Evolutionary conservation across 2,888 invertebrate genomes (phyloP), one percentile per base, ranked within the genome.

Genomic region (Oeneis ivallda): DNA sequence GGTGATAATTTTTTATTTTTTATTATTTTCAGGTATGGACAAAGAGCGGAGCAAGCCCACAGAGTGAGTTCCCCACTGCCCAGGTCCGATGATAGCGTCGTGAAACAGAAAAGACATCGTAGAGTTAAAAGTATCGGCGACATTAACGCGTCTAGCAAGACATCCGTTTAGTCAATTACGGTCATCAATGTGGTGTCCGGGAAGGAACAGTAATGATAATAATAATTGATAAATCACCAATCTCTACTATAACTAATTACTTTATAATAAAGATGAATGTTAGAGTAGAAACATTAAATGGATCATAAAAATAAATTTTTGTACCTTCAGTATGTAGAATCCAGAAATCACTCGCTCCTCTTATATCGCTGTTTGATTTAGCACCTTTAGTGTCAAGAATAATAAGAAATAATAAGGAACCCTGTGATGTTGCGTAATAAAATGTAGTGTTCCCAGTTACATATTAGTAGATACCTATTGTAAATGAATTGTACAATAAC

Each of bases 81-180:
- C 0, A 89, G 92, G 74, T 86, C 92, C 0, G 92, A 91, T 59
- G 92, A 93, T 60, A 83, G 86, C 13, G 76, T 82, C 6, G 74
- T 90, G 37, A 90, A 89, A 70, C 92, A 93, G 73, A 93, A 93
- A 72, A 86, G 94, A 57, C 95, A 95, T 74, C 87, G 95, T 17
- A 90, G 95, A 13, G 95, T 95, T 43, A 94, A 95, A 76, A 95
- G 95, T 76, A 95, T 95, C 73, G 95, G 95, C 3, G 95, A 96
- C 82, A 95, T 95, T 76, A 95, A 95, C 79, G 93, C 93, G 15
- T 87, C 87, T 66, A 87, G 86, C 68, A 91, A 91, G 74, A 79
- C 89, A 1, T 87, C 91, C 1, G 89, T 91, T 63, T 91, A 86
- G 41, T 32, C 13, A 66, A 52, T 26, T n/a, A 17, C 4, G 45